These are phyloP conservation scores for Gobio occitaniae DNA, from an alignment of 2,797 vertebrate genomes.

Conservation along the genomic window DNA sequence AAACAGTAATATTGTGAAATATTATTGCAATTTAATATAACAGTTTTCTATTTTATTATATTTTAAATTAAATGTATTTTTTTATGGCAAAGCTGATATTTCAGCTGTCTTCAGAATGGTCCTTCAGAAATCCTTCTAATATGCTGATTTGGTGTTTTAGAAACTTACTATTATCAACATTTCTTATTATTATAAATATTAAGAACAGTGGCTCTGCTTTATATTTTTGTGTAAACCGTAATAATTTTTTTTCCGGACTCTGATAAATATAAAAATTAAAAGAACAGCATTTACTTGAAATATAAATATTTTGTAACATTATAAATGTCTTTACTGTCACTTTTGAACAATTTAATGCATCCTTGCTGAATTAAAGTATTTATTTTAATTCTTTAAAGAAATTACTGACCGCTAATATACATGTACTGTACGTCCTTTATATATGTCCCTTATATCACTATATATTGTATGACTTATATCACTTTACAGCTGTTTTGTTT, in stretches of 20 bases:
- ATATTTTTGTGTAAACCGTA: not conserved
- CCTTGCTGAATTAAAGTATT: not conserved
- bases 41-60: not conserved
- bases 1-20: not conserved
- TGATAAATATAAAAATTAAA: not conserved
- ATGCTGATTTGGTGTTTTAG: not conserved
- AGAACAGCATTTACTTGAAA: not conserved
- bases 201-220: not conserved
- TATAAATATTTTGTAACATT: not conserved
- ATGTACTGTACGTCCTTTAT: not conserved
- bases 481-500: conserved; percentile 20
- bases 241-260: not conserved
- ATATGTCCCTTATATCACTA: not conserved
- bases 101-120: not conserved
- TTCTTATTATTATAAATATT: not conserved
- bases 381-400: not conserved
- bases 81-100: not conserved
- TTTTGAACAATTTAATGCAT: not conserved
- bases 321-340: conserved; percentile 1
- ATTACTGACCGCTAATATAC: not conserved
- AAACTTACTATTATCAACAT: no score
- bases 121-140: not conserved
- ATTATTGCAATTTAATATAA: not conserved
- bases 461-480: not conserved
- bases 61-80: not conserved